Evolutionary conservation across 2,113 vertebrate species (phyloP), one percentile per base, ranked within the genome.

Genomic region (Ptilonorhynchus violaceus): DNA sequence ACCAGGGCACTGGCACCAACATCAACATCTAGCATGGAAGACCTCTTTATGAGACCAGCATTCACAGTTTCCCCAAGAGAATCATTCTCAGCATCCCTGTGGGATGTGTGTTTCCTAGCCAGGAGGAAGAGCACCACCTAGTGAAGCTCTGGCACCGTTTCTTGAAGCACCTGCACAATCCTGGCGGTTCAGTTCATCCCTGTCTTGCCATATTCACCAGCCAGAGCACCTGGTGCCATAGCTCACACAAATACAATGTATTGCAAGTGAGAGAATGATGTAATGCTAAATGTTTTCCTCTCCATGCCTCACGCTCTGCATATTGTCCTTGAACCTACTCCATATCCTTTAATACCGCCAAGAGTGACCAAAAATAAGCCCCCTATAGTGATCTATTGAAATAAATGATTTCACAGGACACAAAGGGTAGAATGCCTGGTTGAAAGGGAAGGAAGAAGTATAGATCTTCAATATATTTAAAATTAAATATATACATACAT

Each of bases 81-180:
- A 50, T 19, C 15, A 25, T 37, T 19, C 33, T 39, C 37, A 33
- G 49, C 17, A 52, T 2, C 55, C 78, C 59, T 5, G 30, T 3
- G 39, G 49, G 58, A 37, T 7, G 30, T 10, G 35, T 8, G 11
- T 1, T 79, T 37, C 9, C 30, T 74, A 42, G 59, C 64, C 78
- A 76, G 59, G 30, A 74, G 27, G 17, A 76, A 85, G 75, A 88
- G 81, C 93, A 93, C 78, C 92, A 94, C 72, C 82, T 93, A 85
- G 85, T 83, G 93, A 90, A 91, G 8, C 21, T 76, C 41, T 1
- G 0, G 7, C 42, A 86, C 31, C 2, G 0, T n/a, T 44, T 64
- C 37, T 37, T 47, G 56, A 62, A 81, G 44, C n/a, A 60, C n/a
- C 64, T 53, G 22, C 16, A 37, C 58, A 41, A 14, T 8, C 44